Evolutionary conservation across 2,113 vertebrate species (phyloP).

Genomic region (Lagopus muta): DNA sequence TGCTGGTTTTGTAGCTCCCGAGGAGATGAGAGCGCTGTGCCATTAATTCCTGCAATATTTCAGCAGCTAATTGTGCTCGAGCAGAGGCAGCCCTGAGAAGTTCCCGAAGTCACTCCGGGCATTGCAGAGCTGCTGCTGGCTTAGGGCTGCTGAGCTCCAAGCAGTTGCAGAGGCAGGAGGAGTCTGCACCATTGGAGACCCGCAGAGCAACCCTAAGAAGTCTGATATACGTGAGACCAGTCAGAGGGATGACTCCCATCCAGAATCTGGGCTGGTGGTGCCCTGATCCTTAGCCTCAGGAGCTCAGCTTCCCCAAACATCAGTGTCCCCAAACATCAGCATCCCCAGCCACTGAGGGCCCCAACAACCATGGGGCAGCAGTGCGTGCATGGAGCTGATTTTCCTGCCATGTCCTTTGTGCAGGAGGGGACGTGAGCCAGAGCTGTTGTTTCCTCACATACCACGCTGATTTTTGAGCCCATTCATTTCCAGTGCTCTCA

Average conservation of each 20-base stretch:
- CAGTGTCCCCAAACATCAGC: not conserved
- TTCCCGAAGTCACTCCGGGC: not conserved
- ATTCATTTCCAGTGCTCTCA: not conserved
- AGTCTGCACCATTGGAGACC: not conserved
- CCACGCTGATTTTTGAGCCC: not conserved
- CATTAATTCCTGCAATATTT: constrained; percentile 63
- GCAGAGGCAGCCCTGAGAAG: constrained; percentile 22
- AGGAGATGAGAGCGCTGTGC: constrained; percentile 51
- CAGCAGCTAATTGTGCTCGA: constrained; percentile 54
- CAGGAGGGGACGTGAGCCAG: not conserved
- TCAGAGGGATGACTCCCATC: not conserved
- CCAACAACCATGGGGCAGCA: not conserved
- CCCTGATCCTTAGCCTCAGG: fast-evolving
- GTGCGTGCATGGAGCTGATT: fast-evolving
- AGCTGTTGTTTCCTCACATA: not conserved
- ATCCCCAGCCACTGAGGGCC: not conserved
- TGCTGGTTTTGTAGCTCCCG: constrained; percentile 17
- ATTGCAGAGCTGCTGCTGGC: not conserved
- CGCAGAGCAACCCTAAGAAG: not conserved
- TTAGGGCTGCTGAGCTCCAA: not conserved
- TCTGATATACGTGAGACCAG: fast-evolving
- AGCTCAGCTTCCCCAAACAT: not conserved
- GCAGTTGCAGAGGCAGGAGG: not conserved
- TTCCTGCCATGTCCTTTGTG: not conserved
- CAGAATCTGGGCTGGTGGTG: not conserved